Percentiles rank a stretch among this genome's conserved stretches.
These are phyloP conservation scores for Anser brachyrhynchus DNA, from an alignment of 2,113 vertebrate genomes.

Conservation along the genomic window DNA sequence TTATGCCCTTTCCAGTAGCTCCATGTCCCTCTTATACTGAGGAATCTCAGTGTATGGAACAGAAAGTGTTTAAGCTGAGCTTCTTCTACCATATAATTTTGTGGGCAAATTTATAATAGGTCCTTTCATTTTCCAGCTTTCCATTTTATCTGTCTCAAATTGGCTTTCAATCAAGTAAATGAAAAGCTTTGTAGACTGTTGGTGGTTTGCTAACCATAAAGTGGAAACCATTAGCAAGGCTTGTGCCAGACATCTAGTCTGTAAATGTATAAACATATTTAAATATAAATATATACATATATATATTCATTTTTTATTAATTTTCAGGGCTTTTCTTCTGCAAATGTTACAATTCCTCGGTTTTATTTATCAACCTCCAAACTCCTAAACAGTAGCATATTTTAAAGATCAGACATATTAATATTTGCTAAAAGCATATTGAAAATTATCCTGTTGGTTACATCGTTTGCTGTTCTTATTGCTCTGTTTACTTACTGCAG, in stretches of 20 bases:
- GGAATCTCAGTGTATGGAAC: neutral
- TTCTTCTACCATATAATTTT: neutral
- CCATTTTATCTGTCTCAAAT: neutral
- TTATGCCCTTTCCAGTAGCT: no score
- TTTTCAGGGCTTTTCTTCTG: neutral
- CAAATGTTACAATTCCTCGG: neutral
- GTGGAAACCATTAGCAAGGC: neutral
- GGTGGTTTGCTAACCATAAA: neutral
- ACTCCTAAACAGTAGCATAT: neutral
- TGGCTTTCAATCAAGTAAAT: neutral
- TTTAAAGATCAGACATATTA: neutral
- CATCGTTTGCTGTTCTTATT: neutral
- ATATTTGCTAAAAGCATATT: neutral
- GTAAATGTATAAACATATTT: neutral
- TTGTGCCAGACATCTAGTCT: neutral
- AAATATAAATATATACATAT: neutral
- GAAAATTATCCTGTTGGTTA: neutral
- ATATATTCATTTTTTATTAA: neutral
- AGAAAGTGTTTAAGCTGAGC: neutral
- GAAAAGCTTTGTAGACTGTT: neutral
- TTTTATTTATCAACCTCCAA: neutral
- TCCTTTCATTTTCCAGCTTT: neutral
- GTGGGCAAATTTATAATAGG: neutral
- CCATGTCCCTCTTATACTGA: no score
- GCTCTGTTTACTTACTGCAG: neutral